Evolutionary conservation across 2,113 vertebrate species (phyloP), one percentile per base, ranked within the genome.

Genomic region (Lasiurus borealis): DNA sequence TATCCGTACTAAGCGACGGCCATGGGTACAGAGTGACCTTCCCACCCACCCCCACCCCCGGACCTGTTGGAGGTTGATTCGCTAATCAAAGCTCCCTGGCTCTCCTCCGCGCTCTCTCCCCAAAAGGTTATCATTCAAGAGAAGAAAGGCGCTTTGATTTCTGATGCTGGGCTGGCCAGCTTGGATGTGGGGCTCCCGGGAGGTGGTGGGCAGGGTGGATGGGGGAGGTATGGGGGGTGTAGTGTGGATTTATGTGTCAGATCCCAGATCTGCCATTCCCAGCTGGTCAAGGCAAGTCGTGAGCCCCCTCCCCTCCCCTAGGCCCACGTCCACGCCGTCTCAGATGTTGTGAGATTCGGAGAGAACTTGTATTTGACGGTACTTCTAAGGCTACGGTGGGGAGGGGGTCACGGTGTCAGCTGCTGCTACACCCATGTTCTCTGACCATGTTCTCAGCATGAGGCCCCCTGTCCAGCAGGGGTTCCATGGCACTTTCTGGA

Each of bases 31-130:
- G 89, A 52, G 78, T 97, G 62, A 27, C 73, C 48, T 5, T 40
- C 40, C 40, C 40, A 3, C 40, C 40, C 40, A 40, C 40, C 40
- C 40, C 40, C 40, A 40, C 80, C 69, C 91, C 89, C 85, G 82
- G 48, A 91, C 73, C 91, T 86, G 81, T 93, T 31, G 85, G 80
- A 90, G 96, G 93, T 46, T 62, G 46, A 89, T 88, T 36, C 94
- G 94, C 78, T 97, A 97, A 96, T 97, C 98, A 97, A 62, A 98
- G 96, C 92, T 89, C 77, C 68, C 25, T 15, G 31, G 27, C 59
- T 93, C 72, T 73, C 94, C 88, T 90, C 62, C 5, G 0, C 31
- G 64, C 73, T 80, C n/a, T 83, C 25, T 3, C 80, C 11, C 87
- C 14, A 27, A 91, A 93, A 96, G 76, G 76, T 97, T 85, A 69